These are phyloP conservation scores for Lycaon pictus DNA, from an alignment of 2,113 vertebrate species.

Conservation along the genomic window DNA sequence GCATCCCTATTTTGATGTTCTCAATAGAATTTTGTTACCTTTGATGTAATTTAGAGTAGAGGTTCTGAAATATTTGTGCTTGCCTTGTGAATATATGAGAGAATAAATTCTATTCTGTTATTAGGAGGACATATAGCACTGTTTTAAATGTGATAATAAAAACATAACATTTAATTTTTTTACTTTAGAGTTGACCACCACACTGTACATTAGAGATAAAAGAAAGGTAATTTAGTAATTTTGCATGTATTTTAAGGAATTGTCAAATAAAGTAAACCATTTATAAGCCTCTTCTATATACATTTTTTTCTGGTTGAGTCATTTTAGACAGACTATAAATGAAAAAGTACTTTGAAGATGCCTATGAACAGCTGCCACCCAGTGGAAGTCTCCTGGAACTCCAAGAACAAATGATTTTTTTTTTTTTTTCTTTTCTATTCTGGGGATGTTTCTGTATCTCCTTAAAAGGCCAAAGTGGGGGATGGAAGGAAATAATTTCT, in stretches of 20 bases:
- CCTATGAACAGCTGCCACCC: slow-evolving; percentile 69
- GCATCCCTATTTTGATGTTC: background rate
- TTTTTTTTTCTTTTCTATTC: background rate
- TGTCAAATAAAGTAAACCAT: background rate
- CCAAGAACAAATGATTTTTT: background rate
- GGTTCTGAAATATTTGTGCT: background rate
- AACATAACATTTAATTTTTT: background rate
- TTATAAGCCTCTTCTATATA: background rate
- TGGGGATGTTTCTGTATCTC: background rate
- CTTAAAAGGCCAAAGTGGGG: background rate
- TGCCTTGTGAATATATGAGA: background rate
- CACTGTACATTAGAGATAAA: background rate
- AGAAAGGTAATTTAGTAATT: background rate
- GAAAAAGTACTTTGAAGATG: background rate
- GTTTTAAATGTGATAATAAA: background rate
- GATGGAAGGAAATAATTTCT: fast-evolving
- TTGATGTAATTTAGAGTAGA: background rate
- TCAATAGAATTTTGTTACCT: background rate
- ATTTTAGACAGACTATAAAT: slow-evolving; percentile 1
- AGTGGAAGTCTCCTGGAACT: slow-evolving; percentile 47
- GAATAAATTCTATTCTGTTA: background rate
- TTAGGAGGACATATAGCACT: background rate
- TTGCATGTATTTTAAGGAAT: background rate
- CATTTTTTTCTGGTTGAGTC: background rate
- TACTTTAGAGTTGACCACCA: background rate